phyloP scores from a whole-genome alignment of 2,888 invertebrate species.

The Eutolmus rufibarbis region DNA sequence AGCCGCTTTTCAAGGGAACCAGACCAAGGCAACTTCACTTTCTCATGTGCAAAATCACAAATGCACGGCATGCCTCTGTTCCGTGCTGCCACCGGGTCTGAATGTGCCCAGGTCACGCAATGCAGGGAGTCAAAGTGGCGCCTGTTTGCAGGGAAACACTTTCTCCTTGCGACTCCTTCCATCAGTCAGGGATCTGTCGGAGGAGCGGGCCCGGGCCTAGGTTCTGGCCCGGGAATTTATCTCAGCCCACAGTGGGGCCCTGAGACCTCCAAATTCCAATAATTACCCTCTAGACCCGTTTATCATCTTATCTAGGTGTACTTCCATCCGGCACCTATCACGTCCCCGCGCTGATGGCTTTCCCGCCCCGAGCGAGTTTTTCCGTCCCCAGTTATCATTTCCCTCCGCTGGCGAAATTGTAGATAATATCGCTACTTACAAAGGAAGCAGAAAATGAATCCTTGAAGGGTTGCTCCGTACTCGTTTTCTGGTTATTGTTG shows the following conservation, averaged over 20 bases:
- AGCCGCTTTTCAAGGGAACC: conserved; percentile 11
- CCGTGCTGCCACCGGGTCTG: not conserved
- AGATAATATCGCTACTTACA: conserved; percentile 1
- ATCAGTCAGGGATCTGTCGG: not conserved
- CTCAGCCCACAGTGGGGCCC: not conserved
- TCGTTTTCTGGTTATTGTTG: conserved; percentile 21
- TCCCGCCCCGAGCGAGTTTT: conserved; percentile 1
- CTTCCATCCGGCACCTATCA: conserved; percentile 31
- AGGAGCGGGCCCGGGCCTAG: not conserved
- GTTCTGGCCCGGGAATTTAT: not conserved
- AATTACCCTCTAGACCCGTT: conserved; percentile 14
- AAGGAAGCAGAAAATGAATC: not conserved
- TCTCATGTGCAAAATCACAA: conserved; percentile 17
- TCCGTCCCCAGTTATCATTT: not conserved
- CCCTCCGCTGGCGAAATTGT: not conserved
- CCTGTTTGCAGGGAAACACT: conserved; percentile 9
- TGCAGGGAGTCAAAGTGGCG: conserved; percentile 26
- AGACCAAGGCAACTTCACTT: conserved; percentile 27
- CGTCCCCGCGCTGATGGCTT: not conserved
- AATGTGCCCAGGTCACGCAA: conserved; percentile 32
- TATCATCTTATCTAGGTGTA: conserved; percentile 24
- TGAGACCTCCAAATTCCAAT: not conserved
- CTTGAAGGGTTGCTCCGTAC: conserved; percentile 8
- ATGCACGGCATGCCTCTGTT: not conserved
- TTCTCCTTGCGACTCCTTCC: not conserved